Base-by-base conservation (phyloP, 1,140 invertebrate genomes). In the Episyrphus balteatus region DNA sequence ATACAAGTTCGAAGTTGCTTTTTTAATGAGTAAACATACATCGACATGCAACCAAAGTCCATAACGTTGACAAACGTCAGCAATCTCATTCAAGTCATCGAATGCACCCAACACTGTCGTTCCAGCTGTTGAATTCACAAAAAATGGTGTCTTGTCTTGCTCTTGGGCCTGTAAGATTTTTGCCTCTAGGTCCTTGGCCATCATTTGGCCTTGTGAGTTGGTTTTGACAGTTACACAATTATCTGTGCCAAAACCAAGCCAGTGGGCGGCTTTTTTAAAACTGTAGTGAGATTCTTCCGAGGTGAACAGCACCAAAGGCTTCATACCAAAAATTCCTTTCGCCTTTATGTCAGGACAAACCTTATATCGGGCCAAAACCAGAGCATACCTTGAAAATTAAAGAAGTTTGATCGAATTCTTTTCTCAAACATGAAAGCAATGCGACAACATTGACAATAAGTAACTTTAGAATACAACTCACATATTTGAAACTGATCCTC, bases 221-320 rank as follows among this genome's bases (percentile, higher is more conserved):
- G 80, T 81, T 52, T 78, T 75, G 0, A 93, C 77, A 54, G 75
- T 62, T 21, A 80, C 62, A 6, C 87, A 75, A 60, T 82, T 83
- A 19, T 92, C 79, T 1, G 78, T 82, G 1, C 90, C 90, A 19
- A 92, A 66, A 0, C 89, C 89, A 9, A 92, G 66, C 78, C 88
- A 85, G 56, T 87, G 79, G 2, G 82, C 80, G 3, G 75, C 79
- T 69, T 90, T 89, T 51, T 76, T 74, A 13, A 93, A 79, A 0
- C 92, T 95, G 66, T 94, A 96, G 67, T 96, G 92, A 47, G 84
- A 72, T 70, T 90, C 82, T 61, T 86, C 76, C n/a, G 85, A 88
- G 18, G 82, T 80, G 50, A 86, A 86, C 7, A 79, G 64, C 0
- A 79, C 78, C 43, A 88, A 55, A 5, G 75, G 75, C 2, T 77